Percentiles rank a stretch among this genome's conserved stretches.
Evolutionary conservation across 2,888 invertebrate genomes (phyloP).

Genomic region (Leptinotarsa peninsularis): DNA sequence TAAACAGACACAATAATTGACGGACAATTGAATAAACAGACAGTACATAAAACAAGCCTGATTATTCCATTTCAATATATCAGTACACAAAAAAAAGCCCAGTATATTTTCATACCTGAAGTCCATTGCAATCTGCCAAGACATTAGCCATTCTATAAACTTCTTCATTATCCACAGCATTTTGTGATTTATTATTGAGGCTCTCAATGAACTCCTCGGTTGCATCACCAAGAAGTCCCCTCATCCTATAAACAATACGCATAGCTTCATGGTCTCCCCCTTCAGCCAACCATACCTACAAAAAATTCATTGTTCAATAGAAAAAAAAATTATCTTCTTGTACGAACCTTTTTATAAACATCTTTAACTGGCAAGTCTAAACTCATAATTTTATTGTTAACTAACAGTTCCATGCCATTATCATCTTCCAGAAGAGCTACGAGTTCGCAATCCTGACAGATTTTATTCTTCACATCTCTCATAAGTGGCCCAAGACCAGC

Average conservation of each 20-base stretch:
- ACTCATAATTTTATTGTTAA: slow-evolving; percentile 98
- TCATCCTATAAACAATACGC: slow-evolving; percentile 97
- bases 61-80: too few species aligned
- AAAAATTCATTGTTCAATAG: neutral
- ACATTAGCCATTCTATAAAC: slow-evolving; percentile 92
- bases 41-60: too few species aligned
- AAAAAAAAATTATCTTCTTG: slow-evolving; percentile 5
- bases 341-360: slow-evolving; percentile 77
- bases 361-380: slow-evolving; percentile 96
- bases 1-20: too few species aligned
- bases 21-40: too few species aligned
- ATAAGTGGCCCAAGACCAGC: slow-evolving; percentile 96
- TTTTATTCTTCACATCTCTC: slow-evolving; percentile 99
- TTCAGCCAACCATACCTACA: slow-evolving; percentile 87
- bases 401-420: slow-evolving; percentile 97
- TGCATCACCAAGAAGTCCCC: slow-evolving; percentile 96
- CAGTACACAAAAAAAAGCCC: too few species aligned
- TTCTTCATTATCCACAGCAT: slow-evolving; percentile 92
- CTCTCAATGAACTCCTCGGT: slow-evolving; percentile 99
- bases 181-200: slow-evolving; percentile 86
- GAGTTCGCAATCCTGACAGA: slow-evolving; percentile 96
- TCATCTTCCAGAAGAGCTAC: slow-evolving; percentile 98
- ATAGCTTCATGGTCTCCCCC: slow-evolving; percentile 95
- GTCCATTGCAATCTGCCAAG: slow-evolving; percentile 82
- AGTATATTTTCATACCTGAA: slow-evolving; percentile 66